Evolutionary conservation across 2,113 vertebrate genomes (phyloP).

Genomic region (Percina caprodes): DNA sequence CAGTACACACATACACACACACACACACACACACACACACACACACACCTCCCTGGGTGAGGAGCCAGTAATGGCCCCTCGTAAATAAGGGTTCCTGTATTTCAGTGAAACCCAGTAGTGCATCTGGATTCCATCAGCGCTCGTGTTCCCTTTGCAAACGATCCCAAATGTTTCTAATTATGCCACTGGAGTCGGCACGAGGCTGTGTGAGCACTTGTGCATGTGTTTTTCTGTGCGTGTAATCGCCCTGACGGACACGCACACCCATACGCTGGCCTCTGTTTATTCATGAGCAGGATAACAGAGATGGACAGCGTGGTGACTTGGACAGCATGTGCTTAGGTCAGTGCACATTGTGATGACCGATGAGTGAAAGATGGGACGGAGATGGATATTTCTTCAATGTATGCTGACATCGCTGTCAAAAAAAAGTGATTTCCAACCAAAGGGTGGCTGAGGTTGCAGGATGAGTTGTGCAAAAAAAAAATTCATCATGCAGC

Average conservation of each 20-base stretch:
- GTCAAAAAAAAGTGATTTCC: constrained; percentile 25
- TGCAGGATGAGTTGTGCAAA: neutral
- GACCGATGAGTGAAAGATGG: constrained; percentile 54
- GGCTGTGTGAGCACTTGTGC: constrained; percentile 54
- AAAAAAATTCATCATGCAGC: neutral
- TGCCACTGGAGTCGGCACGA: constrained; percentile 76
- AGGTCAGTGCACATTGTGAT: constrained; percentile 62
- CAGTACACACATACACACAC: constrained; percentile 35
- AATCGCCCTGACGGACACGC: constrained; percentile 55
- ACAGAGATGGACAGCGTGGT: constrained; percentile 64
- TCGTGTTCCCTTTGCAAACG: constrained; percentile 81
- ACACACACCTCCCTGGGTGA: constrained; percentile 62
- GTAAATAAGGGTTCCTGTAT: constrained; percentile 82
- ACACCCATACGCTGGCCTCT: constrained; percentile 60
- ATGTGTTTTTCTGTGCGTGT: constrained; percentile 29
- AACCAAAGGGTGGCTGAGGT: neutral
- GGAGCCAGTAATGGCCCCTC: constrained; percentile 77
- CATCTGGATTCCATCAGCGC: constrained; percentile 84
- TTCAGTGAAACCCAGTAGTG: constrained; percentile 72
- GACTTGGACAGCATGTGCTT: constrained; percentile 59
- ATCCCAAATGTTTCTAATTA: constrained; percentile 85
- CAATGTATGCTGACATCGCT: constrained; percentile 17
- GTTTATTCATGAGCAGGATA: constrained; percentile 65
- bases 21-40: constrained; percentile 37
- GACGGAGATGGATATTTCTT: constrained; percentile 19